A percentile compares a stretch with the other conserved stretches of the same genome.
These are phyloP conservation scores for Cosmia pyralina DNA, from an alignment of 2,888 invertebrate species.

Conservation along the genomic window DNA sequence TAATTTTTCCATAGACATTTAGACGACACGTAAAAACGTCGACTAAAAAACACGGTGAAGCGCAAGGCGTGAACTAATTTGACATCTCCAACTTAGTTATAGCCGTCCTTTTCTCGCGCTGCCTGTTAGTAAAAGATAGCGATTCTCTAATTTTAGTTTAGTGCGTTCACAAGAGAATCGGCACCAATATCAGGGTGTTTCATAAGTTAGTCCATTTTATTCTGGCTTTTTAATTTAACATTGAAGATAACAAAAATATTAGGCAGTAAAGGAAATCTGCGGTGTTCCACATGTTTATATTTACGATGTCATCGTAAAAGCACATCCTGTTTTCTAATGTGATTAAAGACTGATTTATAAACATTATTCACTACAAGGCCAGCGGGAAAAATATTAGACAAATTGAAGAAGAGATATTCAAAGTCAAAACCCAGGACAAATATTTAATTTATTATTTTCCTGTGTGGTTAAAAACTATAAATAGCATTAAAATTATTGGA, in stretches of 20 bases:
- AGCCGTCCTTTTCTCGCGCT: no score
- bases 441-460: conserved; percentile 5
- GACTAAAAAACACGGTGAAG: no score
- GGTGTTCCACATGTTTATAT: conserved; percentile 16
- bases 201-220: not conserved
- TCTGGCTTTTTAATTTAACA: not conserved
- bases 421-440: not conserved
- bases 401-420: not conserved
- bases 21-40: no score
- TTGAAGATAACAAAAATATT: not conserved
- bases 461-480: not conserved
- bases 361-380: conserved; percentile 5
- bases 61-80: no score
- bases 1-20: no score
- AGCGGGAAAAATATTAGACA: not conserved
- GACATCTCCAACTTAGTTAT: no score
- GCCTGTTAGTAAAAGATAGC: no score
- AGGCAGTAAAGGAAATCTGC: conserved; percentile 7
- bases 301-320: conserved; percentile 16
- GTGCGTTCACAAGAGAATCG: no score
- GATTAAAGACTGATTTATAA: conserved; percentile 16
- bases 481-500: not conserved
- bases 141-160: no score
- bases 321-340: conserved; percentile 20
- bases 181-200: not conserved